Evolutionary conservation across 2,888 invertebrate species (phyloP).

Genomic region (Anthophora plumipes): DNA sequence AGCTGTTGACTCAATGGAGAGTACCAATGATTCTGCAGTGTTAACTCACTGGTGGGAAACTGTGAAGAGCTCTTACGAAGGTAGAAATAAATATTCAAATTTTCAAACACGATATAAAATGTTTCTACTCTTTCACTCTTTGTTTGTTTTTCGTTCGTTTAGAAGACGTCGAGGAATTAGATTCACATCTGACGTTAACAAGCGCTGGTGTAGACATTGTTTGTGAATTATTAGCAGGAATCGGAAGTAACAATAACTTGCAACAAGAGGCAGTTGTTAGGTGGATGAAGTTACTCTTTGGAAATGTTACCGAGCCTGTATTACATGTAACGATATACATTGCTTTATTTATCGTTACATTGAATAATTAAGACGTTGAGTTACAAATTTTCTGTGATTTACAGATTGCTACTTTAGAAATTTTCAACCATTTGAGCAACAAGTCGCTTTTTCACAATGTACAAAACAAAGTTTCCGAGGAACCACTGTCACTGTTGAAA

Average conservation of each 20-base stretch:
- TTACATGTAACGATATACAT: constrained; percentile 72
- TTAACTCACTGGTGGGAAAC: constrained; percentile 81
- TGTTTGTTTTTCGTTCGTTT: constrained; percentile 67
- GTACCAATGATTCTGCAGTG: constrained; percentile 79
- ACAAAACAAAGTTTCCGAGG: constrained; percentile 63
- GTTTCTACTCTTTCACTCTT: constrained; percentile 14
- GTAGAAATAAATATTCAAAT: constrained; percentile 57
- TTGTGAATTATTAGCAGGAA: constrained; percentile 85
- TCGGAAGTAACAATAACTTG: constrained; percentile 83
- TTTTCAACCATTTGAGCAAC: constrained; percentile 60
- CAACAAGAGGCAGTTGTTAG: constrained; percentile 86
- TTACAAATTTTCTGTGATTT: constrained; percentile 29
- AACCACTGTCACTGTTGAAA: constrained; percentile 67
- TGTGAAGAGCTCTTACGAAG: constrained; percentile 77
- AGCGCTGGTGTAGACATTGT: constrained; percentile 84
- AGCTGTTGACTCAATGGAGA: constrained; percentile 87
- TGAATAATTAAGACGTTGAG: background rate
- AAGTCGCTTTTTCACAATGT: constrained; percentile 59
- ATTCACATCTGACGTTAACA: constrained; percentile 85
- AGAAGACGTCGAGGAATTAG: constrained; percentile 86
- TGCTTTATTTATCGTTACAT: background rate
- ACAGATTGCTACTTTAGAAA: constrained; percentile 69
- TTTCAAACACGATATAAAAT: background rate
- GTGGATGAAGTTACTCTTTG: constrained; percentile 84
- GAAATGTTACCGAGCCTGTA: constrained; percentile 83